Evolutionary conservation across 2,113 vertebrate species (phyloP).

Genomic region (Rhabdomys dilectus): DNA sequence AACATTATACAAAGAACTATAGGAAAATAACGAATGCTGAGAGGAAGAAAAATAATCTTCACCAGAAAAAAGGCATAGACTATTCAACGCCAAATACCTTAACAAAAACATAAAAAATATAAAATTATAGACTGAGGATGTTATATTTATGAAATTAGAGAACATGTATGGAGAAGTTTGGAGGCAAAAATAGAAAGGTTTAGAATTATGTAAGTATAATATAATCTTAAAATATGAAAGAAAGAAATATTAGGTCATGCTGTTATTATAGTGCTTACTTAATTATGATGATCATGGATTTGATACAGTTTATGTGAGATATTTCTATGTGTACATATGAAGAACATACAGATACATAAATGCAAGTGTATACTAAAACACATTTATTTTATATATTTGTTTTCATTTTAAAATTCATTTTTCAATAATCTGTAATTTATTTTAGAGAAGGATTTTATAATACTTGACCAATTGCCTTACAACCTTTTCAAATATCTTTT

Average conservation of each 20-base stretch:
- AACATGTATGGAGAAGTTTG: no score
- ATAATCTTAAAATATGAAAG: no score
- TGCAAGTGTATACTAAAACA: background rate
- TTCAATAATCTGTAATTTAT: background rate
- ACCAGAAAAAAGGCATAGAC: background rate
- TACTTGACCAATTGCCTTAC: background rate
- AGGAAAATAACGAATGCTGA: background rate
- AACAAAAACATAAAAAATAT: background rate
- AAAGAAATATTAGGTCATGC: background rate
- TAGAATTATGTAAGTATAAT: background rate
- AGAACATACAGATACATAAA: background rate
- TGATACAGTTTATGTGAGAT: background rate
- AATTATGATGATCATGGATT: background rate
- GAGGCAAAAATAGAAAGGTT: background rate
- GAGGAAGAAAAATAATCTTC: background rate
- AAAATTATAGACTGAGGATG: background rate
- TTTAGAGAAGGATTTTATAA: background rate
- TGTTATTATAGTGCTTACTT: background rate
- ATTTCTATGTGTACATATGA: background rate
- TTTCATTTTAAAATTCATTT: slow-evolving; percentile 34
- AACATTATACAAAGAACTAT: background rate
- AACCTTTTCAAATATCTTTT: background rate
- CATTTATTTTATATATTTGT: background rate
- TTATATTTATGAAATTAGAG: background rate
- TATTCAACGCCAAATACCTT: background rate